These are phyloP conservation scores for Papilio elwesi DNA, from an alignment of 2,888 invertebrate genomes.

Conservation along the genomic window DNA sequence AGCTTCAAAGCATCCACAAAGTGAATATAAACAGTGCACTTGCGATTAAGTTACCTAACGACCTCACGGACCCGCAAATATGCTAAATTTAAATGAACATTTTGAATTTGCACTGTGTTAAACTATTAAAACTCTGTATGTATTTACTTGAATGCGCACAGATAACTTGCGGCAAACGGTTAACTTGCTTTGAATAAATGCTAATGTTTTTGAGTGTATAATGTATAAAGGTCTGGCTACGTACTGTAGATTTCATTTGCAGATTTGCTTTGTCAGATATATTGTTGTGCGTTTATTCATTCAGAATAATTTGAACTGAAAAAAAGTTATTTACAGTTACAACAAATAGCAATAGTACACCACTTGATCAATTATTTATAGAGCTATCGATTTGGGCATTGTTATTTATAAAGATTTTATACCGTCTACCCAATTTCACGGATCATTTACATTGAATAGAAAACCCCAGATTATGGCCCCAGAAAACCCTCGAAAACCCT, in stretches of 20 bases:
- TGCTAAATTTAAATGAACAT: slow-evolving; percentile 17
- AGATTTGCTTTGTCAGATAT: too few species aligned
- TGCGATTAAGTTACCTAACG: slow-evolving; percentile 4
- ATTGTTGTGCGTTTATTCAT: too few species aligned
- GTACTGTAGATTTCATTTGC: too few species aligned
- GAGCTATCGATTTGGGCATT: background rate
- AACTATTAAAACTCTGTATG: slow-evolving; percentile 9
- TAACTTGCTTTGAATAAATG: background rate
- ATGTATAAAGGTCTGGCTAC: too few species aligned
- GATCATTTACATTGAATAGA: slow-evolving; percentile 10
- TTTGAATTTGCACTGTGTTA: slow-evolving; percentile 3
- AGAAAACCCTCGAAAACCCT: too few species aligned
- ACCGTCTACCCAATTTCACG: slow-evolving; percentile 14
- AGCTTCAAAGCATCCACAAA: background rate
- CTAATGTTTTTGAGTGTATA: background rate
- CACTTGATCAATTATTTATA: too few species aligned
- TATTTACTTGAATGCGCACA: background rate
- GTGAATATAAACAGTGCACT: slow-evolving; percentile 12
- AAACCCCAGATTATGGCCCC: too few species aligned
- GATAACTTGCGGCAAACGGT: background rate
- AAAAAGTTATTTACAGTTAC: too few species aligned
- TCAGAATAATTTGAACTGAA: too few species aligned
- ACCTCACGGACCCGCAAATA: slow-evolving; percentile 9
- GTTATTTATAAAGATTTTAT: slow-evolving; percentile 5
- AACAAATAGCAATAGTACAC: too few species aligned